Base-by-base conservation (phyloP, 2,113 vertebrate species). In the Hyla sarda region DNA sequence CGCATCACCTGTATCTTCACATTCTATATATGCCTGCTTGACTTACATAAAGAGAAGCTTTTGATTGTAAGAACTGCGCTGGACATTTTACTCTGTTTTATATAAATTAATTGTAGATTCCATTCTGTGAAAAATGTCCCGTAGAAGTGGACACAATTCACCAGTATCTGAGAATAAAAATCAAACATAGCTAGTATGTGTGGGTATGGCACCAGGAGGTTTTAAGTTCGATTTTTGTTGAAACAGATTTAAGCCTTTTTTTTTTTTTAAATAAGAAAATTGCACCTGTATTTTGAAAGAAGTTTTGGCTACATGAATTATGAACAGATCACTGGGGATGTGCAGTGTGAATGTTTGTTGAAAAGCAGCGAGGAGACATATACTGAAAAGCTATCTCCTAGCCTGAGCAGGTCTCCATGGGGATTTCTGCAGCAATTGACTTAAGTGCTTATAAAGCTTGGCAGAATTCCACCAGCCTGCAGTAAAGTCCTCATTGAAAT, bases 361-460 rank as follows among this genome's bases (percentile, higher is more conserved):
- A 41, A 84, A 50, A 62, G 52, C 28, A 25, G 65, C 54, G 83
- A 65, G 73, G 71, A 84, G 54, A 30, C 72, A 77, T 54, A 60
- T 41, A 76, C 73, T 84, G 83, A 84, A 84, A 84, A 65, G 72
- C 54, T 84, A 84, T 84, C 54, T 65, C 54, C 28, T 30, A 76
- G 72, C 72, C 25, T 75, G 34, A 75, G 71, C 82, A 84, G 54
- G 41, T 84, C 83, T 84, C 83, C 56, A 50, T 25, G 11, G 83
- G 73, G 83, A 84, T 84, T 84, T 76, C 83, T 84, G 83, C 56
- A 77, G 83, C 83, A 84, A 84, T 84, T 84, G 83, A 84, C 83
- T 84, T 84, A 77, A 84, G 83, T 84, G 83, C 83, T 76, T 77
- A 65, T 76, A 84, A 84, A 76, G 52, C 56, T 50, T 84, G 83